Conservation (phyloP, 2,888 invertebrate genomes). For the Periphyllus acericola region DNA sequence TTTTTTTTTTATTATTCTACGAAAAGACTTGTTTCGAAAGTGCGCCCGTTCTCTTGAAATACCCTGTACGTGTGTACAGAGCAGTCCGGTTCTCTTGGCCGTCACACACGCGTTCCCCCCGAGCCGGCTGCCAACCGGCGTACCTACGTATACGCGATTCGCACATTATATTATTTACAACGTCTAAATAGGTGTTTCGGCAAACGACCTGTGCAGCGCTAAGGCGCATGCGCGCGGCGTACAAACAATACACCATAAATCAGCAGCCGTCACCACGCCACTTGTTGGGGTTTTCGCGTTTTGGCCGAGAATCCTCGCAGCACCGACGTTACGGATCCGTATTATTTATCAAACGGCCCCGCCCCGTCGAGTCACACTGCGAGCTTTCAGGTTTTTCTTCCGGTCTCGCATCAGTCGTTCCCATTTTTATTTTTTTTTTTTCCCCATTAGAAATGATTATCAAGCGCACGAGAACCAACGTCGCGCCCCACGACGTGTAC, state of each 20-base stretch:
- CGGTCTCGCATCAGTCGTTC: not conserved
- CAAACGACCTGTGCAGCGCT: not conserved
- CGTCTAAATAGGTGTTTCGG: constrained; percentile 21
- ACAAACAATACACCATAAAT: constrained; percentile 52
- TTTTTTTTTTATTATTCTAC: too few relatives aligned
- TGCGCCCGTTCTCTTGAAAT: too few relatives aligned
- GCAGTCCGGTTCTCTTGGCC: not conserved
- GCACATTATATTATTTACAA: constrained; percentile 15
- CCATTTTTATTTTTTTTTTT: not conserved
- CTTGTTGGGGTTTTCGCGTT: constrained; percentile 36
- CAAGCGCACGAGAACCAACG: not conserved
- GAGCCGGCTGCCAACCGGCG: not conserved
- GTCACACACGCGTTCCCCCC: not conserved
- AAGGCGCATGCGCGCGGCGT: not conserved
- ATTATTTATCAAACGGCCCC: constrained; percentile 38
- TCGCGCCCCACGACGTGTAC: not conserved
- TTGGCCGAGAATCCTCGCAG: not conserved
- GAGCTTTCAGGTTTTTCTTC: not conserved
- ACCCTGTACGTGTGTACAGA: too few relatives aligned
- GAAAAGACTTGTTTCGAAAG: too few relatives aligned
- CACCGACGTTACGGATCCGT: not conserved
- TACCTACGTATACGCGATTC: not conserved
- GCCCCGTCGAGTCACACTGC: not conserved
- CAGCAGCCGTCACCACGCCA: constrained; percentile 14
- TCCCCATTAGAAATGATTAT: not conserved